A percentile compares a stretch with the other conserved stretches of the same genome.
These are phyloP conservation scores for Labrus mixtus DNA, from an alignment of 2,113 vertebrate species.

Conservation along the genomic window DNA sequence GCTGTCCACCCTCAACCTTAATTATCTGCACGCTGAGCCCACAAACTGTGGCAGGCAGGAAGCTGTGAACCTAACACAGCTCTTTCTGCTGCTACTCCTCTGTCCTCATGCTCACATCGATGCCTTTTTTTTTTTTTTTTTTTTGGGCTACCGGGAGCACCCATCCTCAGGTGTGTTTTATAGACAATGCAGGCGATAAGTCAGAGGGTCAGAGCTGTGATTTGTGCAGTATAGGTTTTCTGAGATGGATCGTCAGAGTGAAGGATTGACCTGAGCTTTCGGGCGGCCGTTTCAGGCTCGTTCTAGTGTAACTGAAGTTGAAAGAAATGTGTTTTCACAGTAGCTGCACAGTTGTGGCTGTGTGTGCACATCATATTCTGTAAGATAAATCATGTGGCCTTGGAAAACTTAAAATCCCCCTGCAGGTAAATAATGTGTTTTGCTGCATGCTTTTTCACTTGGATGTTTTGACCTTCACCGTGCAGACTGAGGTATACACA, in stretches of 20 bases:
- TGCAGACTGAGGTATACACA: constrained; percentile 3
- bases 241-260: neutral
- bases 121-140: constrained; percentile 11
- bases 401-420: neutral
- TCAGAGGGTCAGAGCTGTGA: constrained; percentile 1
- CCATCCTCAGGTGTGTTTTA: constrained; percentile 20
- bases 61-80: constrained; percentile 49
- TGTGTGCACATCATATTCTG: neutral
- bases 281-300: neutral
- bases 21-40: constrained; percentile 69
- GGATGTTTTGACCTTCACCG: constrained; percentile 8
- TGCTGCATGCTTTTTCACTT: neutral
- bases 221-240: constrained; percentile 7
- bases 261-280: neutral
- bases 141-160: neutral
- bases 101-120: constrained; percentile 16
- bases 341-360: neutral
- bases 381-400: neutral
- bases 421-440: neutral
- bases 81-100: constrained; percentile 32
- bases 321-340: constrained; percentile 14
- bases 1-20: constrained; percentile 74
- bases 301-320: neutral
- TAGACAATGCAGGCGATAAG: constrained; percentile 12
- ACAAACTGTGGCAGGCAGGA: constrained; percentile 62